Evolutionary conservation across 2,113 vertebrate species (phyloP), one percentile per base, ranked within the genome.

Genomic region (Labeo catla): DNA sequence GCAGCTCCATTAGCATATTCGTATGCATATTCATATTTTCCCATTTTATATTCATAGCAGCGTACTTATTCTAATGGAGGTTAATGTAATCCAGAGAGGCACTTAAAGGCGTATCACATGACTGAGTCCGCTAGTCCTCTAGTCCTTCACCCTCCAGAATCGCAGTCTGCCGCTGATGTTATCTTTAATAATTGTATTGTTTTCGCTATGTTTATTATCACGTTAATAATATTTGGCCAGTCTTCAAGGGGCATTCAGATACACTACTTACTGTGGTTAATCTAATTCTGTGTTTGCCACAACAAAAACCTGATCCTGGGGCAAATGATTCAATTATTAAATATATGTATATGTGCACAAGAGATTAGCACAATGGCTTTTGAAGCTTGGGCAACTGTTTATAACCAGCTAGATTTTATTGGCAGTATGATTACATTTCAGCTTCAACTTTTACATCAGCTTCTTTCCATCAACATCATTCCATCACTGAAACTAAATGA

Each of bases 61-160:
- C 15, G n/a, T 61, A 21, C 15, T 73, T 61, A 61, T 81, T 81
- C 23, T 86, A 81, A 86, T 86, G 77, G 84, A 81, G 76, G 84
- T 81, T 86, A 73, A 80, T 86, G 77, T 81, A 81, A 81, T 68
- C 76, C 52, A 73, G 65, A 73, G 63, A 54, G 84, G 65, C 76
- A 84, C 65, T 81, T 81, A 45, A 86, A 61, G 66, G 19, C 66
- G 19, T 73, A 81, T 81, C 77, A 73, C 85, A 72, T 81, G 85
- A 86, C 65, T 23, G 36, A 70, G 84, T 85, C 59, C 19, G 36
- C 54, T 61, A 61, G 78, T 84, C 74, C 74, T 78, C 34, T n/a
- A 61, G 77, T 84, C 76, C 61, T 78, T 85, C 76, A 78, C 84
- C 72, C 63, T 76, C 73, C 8, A 50, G 45, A 66, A 39, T 36